Evolutionary conservation across 2,888 invertebrate species (phyloP).

Genomic region (Mimas tiliae): DNA sequence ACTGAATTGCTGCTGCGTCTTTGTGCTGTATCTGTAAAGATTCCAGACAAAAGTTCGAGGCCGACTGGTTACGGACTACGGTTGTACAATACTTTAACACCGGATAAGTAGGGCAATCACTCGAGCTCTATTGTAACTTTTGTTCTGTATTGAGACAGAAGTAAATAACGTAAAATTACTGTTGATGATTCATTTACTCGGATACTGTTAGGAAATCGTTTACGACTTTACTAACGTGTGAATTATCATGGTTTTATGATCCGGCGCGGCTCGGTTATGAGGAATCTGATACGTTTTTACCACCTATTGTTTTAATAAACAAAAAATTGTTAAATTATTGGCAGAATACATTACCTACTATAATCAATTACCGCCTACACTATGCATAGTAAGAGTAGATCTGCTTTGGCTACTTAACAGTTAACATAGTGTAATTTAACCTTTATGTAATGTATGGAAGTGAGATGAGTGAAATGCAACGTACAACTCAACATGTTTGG

Average conservation of each 20-base stretch:
- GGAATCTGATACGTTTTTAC: not conserved
- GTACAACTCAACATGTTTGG: no score
- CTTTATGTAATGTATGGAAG: no score
- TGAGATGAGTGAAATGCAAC: no score
- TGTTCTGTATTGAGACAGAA: slow-evolving; percentile 26
- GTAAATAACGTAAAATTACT: slow-evolving; percentile 8
- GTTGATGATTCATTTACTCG: slow-evolving; percentile 1
- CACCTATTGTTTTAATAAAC: not conserved
- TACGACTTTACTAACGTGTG: not conserved
- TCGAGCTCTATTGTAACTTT: slow-evolving; percentile 33
- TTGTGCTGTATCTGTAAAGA: slow-evolving; percentile 28
- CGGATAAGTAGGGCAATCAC: slow-evolving; percentile 30
- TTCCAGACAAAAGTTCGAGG: slow-evolving; percentile 33
- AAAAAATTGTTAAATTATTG: no score
- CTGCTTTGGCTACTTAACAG: no score
- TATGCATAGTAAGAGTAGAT: no score
- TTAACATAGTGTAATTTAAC: no score
- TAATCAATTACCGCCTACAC: no score
- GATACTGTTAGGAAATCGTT: not conserved
- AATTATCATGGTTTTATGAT: slow-evolving; percentile 4
- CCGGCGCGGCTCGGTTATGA: not conserved
- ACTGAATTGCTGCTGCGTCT: not conserved
- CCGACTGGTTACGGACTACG: slow-evolving; percentile 33
- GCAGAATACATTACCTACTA: no score
- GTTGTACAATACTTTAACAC: slow-evolving; percentile 34